Base-by-base conservation (phyloP, 2,797 vertebrate genomes). In the Tauraco hartlaubi region DNA sequence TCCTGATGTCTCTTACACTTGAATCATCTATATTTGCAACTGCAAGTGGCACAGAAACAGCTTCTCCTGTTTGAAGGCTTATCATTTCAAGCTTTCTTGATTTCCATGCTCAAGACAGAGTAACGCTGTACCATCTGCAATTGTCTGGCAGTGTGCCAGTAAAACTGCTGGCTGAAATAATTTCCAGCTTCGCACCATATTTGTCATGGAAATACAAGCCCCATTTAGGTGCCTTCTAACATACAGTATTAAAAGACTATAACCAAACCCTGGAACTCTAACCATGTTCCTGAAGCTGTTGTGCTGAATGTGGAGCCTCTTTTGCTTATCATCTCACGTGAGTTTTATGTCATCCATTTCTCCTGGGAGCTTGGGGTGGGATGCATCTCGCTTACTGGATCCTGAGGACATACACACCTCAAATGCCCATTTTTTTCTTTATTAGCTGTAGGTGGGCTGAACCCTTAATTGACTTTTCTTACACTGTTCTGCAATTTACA, bases 11-110 rank as follows among this genome's bases (percentile, higher is more conserved):
- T 89, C 56, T 93, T 81, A 67, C 67, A 76, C 77, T 90, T 64
- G 67, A 92, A 77, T 92, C 61, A 39, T 72, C 81, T 83, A 16
- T 56, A 87, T 94, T 81, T 85, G 64, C 80, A 71, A 49, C 52
- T 87, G 52, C 49, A 88, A 94, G 84, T 80, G 64, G 71, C 86
- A 74, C 58, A 94, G 64, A 93, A 94, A 58, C 49, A 85, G 46
- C 29, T 92, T 82, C 67, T 76, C 14, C 44, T 68, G 19, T 83
- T 81, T 51, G 78, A 91, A 91, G 54, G 68, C 62, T 89, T 68
- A 83, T 85, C 51, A 63, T 79, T 84, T 96, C 74, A 93, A 94
- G 67, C 63, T 79, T 84, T 87, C 81, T 79, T 91, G 71, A 89
- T 83, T 96, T 95, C 54, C 56, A 37, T 0, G 2, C 61, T 89